Evolutionary conservation across 2,797 vertebrate genomes (phyloP).

Genomic region (Lacerta viridis): DNA sequence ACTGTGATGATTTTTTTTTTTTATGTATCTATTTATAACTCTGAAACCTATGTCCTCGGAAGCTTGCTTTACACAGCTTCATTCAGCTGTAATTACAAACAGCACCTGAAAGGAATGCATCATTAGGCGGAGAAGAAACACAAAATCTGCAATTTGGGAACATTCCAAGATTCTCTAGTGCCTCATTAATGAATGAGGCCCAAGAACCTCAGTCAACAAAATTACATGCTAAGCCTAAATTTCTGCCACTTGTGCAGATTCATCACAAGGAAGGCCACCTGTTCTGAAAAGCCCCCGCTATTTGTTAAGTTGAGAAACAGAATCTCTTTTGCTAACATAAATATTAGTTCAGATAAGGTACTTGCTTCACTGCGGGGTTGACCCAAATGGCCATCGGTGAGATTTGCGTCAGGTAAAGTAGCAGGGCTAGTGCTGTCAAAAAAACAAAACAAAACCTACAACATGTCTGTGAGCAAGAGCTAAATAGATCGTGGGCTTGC

Average conservation of each 20-base stretch:
- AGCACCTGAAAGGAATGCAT: conserved; percentile 46
- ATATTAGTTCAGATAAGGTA: conserved; percentile 1
- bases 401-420: conserved; percentile 1
- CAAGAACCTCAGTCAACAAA: conserved; percentile 19
- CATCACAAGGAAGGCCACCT: conserved; percentile 20
- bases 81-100: conserved; percentile 42
- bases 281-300: conserved; percentile 17
- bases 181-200: conserved; percentile 38
- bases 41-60: neutral
- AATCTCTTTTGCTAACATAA: conserved; percentile 23
- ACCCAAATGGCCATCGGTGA: neutral
- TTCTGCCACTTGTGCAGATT: conserved; percentile 45
- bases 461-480: neutral
- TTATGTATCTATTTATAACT: neutral
- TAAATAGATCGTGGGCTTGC: conserved; percentile 5
- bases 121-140: conserved; percentile 34
- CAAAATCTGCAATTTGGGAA: conserved; percentile 33
- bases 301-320: conserved; percentile 18
- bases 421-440: neutral
- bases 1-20: too few species aligned
- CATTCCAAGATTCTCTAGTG: conserved; percentile 37
- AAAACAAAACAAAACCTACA: neutral
- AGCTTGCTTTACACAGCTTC: conserved; percentile 30
- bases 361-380: neutral
- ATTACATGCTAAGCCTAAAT: conserved; percentile 39